Conservation (phyloP, 2,888 invertebrate genomes). For the Platerodrilus igneus region DNA sequence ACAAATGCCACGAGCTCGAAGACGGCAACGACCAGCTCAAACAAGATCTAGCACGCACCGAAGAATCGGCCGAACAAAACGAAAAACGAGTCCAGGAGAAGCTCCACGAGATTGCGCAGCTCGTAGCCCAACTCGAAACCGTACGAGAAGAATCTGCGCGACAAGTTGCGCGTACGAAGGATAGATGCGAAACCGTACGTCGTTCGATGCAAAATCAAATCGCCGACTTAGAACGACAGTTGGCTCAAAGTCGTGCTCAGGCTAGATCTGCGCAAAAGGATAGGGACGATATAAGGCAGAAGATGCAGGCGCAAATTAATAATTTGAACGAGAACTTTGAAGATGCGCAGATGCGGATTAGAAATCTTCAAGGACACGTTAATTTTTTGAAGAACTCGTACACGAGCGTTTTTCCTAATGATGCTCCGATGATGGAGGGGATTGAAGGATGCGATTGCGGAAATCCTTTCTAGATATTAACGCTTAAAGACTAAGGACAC, state of each 20-base stretch:
- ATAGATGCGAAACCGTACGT: conserved; percentile 58
- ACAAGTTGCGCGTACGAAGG: conserved; percentile 42
- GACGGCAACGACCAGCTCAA: conserved; percentile 40
- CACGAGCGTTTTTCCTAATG: conserved; percentile 35
- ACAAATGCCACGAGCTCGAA: conserved; percentile 36
- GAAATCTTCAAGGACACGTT: conserved; percentile 60
- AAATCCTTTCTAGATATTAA: conserved; percentile 19
- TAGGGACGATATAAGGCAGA: conserved; percentile 64
- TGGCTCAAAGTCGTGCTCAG: conserved; percentile 61
- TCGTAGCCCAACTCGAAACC: conserved; percentile 61
- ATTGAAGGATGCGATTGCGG: conserved; percentile 39
- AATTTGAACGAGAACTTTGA: conserved; percentile 65
- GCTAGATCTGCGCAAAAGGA: conserved; percentile 63
- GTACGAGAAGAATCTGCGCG: conserved; percentile 65
- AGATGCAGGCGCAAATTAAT: conserved; percentile 64
- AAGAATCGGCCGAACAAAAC: conserved; percentile 56
- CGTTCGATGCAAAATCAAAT: conserved; percentile 61
- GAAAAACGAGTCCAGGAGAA: conserved; percentile 63
- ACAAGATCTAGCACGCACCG: conserved; percentile 51
- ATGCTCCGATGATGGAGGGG: conserved; percentile 18
- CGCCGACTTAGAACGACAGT: conserved; percentile 62
- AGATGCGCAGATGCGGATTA: conserved; percentile 60
- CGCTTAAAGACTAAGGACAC: too few species aligned
- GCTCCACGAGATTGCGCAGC: conserved; percentile 62
- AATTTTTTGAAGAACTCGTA: conserved; percentile 54